A percentile compares a stretch with the other conserved stretches of the same genome.
Conservation (phyloP, 1,140 invertebrate species). For the Drosophila kikkawai region DNA sequence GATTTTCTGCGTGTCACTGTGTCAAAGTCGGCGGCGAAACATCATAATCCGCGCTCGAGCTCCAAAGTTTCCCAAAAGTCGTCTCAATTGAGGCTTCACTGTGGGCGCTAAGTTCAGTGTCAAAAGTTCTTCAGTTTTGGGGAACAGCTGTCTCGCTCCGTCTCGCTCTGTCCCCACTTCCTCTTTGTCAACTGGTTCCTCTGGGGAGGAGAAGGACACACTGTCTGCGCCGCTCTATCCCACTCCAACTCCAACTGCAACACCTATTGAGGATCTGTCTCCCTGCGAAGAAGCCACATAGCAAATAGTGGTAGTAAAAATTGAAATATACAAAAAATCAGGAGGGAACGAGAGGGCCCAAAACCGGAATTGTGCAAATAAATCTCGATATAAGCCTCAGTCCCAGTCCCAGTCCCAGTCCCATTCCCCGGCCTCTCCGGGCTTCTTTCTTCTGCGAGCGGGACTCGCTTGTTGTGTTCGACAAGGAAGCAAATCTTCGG, state of each 20-base stretch:
- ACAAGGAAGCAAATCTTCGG: slow-evolving; percentile 68
- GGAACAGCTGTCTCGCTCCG: slow-evolving; percentile 65
- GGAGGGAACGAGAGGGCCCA: slow-evolving; percentile 51
- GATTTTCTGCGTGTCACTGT: slow-evolving; percentile 77
- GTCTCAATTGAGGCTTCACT: slow-evolving; percentile 37
- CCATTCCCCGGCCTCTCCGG: slow-evolving; percentile 19
- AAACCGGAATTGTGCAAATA: slow-evolving; percentile 84
- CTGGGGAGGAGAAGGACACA: slow-evolving; percentile 28
- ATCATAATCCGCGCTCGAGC: slow-evolving; percentile 30
- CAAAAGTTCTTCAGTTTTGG: slow-evolving; percentile 60
- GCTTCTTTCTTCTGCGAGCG: slow-evolving; percentile 22
- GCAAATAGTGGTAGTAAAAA: slow-evolving; percentile 76
- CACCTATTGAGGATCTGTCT: slow-evolving; percentile 50
- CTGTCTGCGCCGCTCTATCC: slow-evolving; percentile 10
- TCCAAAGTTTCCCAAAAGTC: slow-evolving; percentile 13
- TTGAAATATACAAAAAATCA: slow-evolving; percentile 64
- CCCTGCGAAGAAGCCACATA: slow-evolving; percentile 33
- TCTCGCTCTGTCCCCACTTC: slow-evolving; percentile 41
- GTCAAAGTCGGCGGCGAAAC: slow-evolving; percentile 64
- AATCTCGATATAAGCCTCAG: slow-evolving; percentile 71
- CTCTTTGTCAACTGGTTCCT: slow-evolving; percentile 37
- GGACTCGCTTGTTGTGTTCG: slow-evolving; percentile 20
- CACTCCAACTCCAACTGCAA: slow-evolving; percentile 2
- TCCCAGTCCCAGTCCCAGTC: slow-evolving; percentile 32
- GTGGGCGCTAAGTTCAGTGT: slow-evolving; percentile 70